phyloP scores from a whole-genome alignment of 2,797 vertebrate species.

The Chrosomus eos region DNA sequence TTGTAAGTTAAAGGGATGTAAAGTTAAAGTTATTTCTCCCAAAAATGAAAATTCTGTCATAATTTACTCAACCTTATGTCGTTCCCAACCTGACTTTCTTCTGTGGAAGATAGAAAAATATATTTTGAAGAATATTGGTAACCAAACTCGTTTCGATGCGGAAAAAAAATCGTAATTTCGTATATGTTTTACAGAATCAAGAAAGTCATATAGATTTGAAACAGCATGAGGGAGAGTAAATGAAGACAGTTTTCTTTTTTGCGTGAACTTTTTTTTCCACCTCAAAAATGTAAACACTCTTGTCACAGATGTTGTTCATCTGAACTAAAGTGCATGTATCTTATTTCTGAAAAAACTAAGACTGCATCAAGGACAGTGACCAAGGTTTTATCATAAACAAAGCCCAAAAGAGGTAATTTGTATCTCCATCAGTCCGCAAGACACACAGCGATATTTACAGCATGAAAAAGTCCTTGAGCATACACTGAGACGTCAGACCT shows the following conservation, averaged over 20 bases:
- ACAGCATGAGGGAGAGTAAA: not conserved
- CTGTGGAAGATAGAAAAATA: not conserved
- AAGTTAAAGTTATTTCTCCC: not conserved
- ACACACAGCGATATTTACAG: slow-evolving; percentile 29
- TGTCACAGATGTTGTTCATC: not conserved
- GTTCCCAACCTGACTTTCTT: not conserved
- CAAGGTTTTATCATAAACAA: slow-evolving; percentile 32
- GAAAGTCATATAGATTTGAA: not conserved
- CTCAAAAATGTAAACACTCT: not conserved
- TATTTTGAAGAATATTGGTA: not conserved
- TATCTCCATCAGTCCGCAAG: slow-evolving; percentile 24
- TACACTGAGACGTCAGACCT: slow-evolving; percentile 45
- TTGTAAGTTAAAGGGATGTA: not conserved
- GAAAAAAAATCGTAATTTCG: not conserved
- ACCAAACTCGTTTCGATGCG: not conserved
- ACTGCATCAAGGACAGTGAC: not conserved
- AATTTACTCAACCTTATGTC: not conserved
- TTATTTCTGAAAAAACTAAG: not conserved
- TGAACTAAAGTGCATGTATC: not conserved
- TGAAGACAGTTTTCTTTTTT: not conserved
- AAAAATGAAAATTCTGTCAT: not conserved
- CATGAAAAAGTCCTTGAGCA: slow-evolving; percentile 42
- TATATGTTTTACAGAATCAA: not conserved
- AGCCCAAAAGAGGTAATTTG: slow-evolving; percentile 23
- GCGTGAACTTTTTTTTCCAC: not conserved